Base-by-base conservation (phyloP, 2,113 vertebrate species). In the Engraulis encrasicolus region DNA sequence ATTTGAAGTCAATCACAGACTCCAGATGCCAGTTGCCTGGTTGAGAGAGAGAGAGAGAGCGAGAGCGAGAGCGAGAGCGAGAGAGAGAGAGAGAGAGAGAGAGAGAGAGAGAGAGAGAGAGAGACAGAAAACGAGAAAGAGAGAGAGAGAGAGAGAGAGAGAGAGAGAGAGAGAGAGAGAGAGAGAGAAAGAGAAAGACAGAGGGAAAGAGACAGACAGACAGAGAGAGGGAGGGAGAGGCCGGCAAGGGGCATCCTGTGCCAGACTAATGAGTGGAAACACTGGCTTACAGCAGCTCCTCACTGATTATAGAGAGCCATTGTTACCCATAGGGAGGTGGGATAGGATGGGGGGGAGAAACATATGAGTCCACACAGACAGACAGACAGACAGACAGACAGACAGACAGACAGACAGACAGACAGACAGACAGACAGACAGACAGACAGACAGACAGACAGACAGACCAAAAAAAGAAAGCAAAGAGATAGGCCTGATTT, bases 191-290 rank as follows among this genome's bases (percentile, higher is more conserved):
- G 86, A 86, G 87, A 90, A 86, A 74, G 83, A 81, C 85, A 79
- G 87, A 84, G 74, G 9, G 6, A 81, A 82, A 27, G 58, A 90
- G 84, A 85, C 85, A 86, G 87, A n/a, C 85, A 79, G 87, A 84
- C 78, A 12, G 6, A 81, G 83, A 27, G 58, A 90, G 84, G 85
- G 86, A 86, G 87, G 89, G 86, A 74, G 83, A 81, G 83, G 84
- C 89, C 84, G 85, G 90, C 91, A 88, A n/a, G 83, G 91, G 91
- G 91, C 88, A 91, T 83, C 37, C 80, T 89, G 89, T 82, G 81
- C 50, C 23, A 88, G 90, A 87, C 88, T 91, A 93, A 93, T 92
- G 91, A 94, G 88, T 91, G 88, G 88, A 93, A 91, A 92, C 86
- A 87, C 86, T 79, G 85, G 87, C 87, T 81, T 88, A 80, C 79